These are phyloP conservation scores for Felis chaus DNA, from an alignment of 2,113 vertebrate genomes.

Conservation along the genomic window DNA sequence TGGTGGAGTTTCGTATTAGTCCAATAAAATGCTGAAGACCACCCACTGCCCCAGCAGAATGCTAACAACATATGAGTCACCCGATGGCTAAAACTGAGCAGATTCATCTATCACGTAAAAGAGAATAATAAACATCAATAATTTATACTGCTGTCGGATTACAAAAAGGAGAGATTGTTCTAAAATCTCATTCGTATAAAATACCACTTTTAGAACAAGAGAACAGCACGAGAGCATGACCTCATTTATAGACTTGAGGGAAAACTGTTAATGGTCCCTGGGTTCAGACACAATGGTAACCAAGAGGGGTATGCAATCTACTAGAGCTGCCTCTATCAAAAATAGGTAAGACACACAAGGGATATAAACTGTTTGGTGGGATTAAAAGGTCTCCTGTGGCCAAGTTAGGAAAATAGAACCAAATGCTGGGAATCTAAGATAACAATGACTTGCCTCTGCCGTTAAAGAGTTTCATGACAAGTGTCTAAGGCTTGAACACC, in stretches of 20 bases:
- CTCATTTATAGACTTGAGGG: neutral
- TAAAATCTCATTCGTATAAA: neutral
- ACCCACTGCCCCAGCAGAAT: neutral
- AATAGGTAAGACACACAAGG: neutral
- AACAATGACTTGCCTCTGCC: neutral
- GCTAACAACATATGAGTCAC: neutral
- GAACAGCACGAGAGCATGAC: neutral
- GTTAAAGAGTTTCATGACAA: neutral
- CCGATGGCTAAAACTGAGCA: neutral
- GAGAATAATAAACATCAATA: slow-evolving; percentile 31
- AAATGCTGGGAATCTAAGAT: neutral
- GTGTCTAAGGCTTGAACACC: neutral
- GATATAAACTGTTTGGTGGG: neutral
- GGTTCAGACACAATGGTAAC: neutral
- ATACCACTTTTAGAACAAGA: neutral
- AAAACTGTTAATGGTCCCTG: neutral
- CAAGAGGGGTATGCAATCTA: neutral
- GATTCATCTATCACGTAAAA: neutral
- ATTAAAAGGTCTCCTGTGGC: neutral
- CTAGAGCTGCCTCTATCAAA: neutral
- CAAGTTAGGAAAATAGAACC: neutral
- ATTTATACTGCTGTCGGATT: neutral
- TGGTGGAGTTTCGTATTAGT: neutral
- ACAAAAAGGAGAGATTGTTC: neutral
- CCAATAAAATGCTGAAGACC: slow-evolving; percentile 30